Percentiles rank a stretch among this genome's conserved stretches.
Conservation (phyloP, 2,888 invertebrate genomes). For the Labia minor region DNA sequence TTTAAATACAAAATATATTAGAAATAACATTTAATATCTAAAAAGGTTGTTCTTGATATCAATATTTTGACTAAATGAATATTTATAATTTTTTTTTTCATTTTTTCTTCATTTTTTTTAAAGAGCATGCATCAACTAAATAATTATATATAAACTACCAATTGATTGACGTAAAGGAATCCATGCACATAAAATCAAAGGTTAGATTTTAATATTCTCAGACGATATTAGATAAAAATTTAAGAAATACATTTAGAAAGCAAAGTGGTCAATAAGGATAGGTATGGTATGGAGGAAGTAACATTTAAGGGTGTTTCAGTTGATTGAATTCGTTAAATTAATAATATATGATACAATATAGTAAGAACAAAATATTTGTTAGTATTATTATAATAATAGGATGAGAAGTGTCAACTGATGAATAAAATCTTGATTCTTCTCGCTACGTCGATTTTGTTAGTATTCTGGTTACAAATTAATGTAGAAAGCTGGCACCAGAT, state of each 20-base stretch:
- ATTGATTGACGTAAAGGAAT: not conserved
- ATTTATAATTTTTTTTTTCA: not conserved
- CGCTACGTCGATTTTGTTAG: not conserved
- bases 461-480: slow-evolving; percentile 18
- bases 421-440: not conserved
- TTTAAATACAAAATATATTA: not conserved
- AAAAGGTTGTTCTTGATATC: not conserved
- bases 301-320: not conserved
- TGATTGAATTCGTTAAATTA: no score
- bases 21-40: slow-evolving; percentile 1
- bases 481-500: slow-evolving; percentile 8
- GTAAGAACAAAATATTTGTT: not conserved
- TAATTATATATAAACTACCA: slow-evolving; percentile 13
- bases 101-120: no score
- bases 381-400: not conserved
- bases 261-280: not conserved
- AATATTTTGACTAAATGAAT: not conserved
- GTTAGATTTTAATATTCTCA: not conserved
- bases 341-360: not conserved
- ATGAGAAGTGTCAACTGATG: slow-evolving; percentile 4
- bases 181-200: not conserved
- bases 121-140: not conserved
- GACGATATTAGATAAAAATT: not conserved
- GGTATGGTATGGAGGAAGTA: not conserved
- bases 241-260: slow-evolving; percentile 1